Evolutionary conservation across 1,140 invertebrate genomes (phyloP).

Genomic region (Drosophila pandora): DNA sequence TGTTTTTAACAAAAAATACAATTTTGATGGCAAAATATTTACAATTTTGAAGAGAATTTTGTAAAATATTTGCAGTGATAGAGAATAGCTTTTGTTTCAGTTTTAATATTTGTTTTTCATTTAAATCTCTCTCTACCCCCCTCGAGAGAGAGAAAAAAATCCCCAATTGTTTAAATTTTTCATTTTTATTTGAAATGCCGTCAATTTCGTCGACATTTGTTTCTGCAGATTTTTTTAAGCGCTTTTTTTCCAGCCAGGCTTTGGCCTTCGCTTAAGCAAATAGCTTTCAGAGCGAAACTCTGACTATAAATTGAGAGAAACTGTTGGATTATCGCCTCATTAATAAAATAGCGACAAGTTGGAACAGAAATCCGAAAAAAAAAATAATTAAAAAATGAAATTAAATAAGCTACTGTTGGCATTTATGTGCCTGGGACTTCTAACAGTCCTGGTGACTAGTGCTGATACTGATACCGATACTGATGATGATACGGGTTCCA

Average conservation of each 20-base stretch:
- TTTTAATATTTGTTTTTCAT: no score
- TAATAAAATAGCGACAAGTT: constrained; percentile 9
- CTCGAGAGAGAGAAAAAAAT: no score
- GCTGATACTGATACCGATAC: constrained; percentile 3
- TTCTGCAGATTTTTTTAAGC: constrained; percentile 17
- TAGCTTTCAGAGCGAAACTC: background rate
- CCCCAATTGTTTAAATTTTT: no score
- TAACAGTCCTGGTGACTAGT: constrained; percentile 3
- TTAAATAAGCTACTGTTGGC: constrained; percentile 46
- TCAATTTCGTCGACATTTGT: constrained; percentile 4
- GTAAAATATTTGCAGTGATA: no score
- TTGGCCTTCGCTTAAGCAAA: constrained; percentile 31
- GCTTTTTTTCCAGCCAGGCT: background rate
- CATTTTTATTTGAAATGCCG: background rate
- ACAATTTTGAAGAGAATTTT: no score
- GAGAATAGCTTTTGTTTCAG: no score
- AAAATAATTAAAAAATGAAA: constrained; percentile 36
- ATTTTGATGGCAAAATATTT: no score
- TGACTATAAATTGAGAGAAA: constrained; percentile 46
- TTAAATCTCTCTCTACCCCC: no score
- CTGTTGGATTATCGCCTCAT: constrained; percentile 7
- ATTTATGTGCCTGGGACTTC: constrained; percentile 40
- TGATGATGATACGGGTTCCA: background rate
- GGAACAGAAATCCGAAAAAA: background rate
- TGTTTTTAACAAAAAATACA: no score